phyloP scores from a whole-genome alignment of 2,797 vertebrate genomes.

The Anguilla anguilla region DNA sequence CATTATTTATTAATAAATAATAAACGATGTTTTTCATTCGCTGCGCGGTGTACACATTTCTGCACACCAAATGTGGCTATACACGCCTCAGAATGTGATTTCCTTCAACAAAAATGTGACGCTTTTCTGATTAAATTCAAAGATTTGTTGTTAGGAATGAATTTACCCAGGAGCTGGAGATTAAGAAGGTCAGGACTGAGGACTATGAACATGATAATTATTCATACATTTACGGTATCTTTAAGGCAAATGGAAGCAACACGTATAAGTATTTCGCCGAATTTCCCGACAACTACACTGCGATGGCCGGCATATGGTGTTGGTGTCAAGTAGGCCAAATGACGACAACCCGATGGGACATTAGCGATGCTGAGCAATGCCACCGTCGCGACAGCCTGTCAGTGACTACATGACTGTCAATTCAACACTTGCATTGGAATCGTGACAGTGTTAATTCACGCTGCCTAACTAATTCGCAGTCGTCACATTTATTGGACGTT shows the following conservation, averaged over 20 bases:
- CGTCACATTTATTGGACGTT: neutral
- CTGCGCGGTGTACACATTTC: neutral
- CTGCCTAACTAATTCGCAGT: conserved; percentile 15
- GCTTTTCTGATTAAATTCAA: neutral
- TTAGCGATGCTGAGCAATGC: neutral
- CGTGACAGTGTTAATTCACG: conserved; percentile 7
- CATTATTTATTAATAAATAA: too few relatives aligned
- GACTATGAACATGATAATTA: neutral
- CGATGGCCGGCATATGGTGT: conserved; percentile 15
- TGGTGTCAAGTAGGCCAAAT: conserved; percentile 8
- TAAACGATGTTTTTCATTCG: too few relatives aligned
- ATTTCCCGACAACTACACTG: neutral
- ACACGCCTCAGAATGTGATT: neutral
- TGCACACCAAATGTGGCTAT: neutral
- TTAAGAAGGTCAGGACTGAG: neutral
- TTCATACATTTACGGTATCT: neutral
- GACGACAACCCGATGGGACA: conserved; percentile 12
- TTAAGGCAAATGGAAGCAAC: neutral
- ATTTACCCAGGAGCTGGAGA: neutral
- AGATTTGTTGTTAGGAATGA: neutral
- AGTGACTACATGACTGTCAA: neutral
- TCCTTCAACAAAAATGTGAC: neutral
- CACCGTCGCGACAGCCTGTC: conserved; percentile 4
- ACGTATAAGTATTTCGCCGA: neutral
- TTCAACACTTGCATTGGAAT: conserved; percentile 17